Evolutionary conservation across 2,113 vertebrate species (phyloP).

Genomic region (Antidorcas marsupialis): DNA sequence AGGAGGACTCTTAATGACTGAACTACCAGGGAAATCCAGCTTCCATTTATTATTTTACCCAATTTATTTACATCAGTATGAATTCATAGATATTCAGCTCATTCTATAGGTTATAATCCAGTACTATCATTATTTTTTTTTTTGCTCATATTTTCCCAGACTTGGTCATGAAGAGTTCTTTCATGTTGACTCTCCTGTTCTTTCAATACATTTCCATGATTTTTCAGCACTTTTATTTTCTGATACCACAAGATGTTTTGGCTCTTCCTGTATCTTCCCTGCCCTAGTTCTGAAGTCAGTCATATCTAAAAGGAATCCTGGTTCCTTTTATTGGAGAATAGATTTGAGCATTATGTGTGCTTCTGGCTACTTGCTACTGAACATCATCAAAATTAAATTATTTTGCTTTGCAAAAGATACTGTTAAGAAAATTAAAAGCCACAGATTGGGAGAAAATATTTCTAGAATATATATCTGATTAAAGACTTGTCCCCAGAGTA

Average conservation of each 20-base stretch:
- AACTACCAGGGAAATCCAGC: neutral
- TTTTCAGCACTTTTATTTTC: neutral
- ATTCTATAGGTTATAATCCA: neutral
- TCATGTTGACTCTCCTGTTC: neutral
- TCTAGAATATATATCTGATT: neutral
- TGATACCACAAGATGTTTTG: neutral
- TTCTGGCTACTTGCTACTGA: neutral
- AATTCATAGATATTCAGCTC: neutral
- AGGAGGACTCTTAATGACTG: neutral
- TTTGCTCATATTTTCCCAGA: neutral
- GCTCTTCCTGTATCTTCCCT: neutral
- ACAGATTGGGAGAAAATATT: neutral
- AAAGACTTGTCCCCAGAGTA: neutral
- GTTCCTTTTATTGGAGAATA: slow-evolving; percentile 8
- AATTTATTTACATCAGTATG: neutral
- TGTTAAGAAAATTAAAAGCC: slow-evolving; percentile 11
- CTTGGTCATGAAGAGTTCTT: neutral
- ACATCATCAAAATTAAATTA: neutral
- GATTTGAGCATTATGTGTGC: neutral
- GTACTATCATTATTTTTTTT: neutral
- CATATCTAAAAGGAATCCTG: neutral
- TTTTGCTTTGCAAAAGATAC: slow-evolving; percentile 1
- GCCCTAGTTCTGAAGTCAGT: neutral
- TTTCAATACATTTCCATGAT: neutral
- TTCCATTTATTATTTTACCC: neutral